Percentiles rank a stretch among this genome's conserved stretches.
Conservation (phyloP, 53 echinoderm and acorn worm species). For the Hippasteria phrygiana region DNA sequence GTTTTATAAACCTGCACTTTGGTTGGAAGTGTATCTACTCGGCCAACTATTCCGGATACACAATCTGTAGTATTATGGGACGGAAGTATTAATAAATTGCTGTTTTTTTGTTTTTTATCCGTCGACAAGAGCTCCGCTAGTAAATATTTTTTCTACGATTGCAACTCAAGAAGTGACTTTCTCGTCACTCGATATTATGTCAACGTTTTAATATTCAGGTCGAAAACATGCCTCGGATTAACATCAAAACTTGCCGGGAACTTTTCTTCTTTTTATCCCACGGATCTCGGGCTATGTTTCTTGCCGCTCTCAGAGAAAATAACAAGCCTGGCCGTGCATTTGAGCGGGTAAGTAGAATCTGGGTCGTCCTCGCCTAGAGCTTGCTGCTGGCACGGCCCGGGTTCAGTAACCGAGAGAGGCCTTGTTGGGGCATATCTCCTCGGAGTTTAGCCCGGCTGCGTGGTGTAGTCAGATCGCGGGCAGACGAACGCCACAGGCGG, state of each 20-base stretch:
- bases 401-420: constrained; percentile 78
- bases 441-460: constrained; percentile 44
- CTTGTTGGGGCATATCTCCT: constrained; percentile 62
- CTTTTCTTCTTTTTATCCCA: constrained; percentile 64
- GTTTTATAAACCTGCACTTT: too few species aligned
- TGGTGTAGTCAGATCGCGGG: constrained; percentile 40
- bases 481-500: constrained; percentile 46
- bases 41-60: too few species aligned
- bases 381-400: constrained; percentile 60
- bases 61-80: too few species aligned
- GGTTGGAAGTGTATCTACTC: neutral
- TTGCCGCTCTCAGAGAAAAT: constrained; percentile 60
- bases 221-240: constrained; percentile 69
- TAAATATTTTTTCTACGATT: constrained; percentile 50
- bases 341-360: constrained; percentile 67
- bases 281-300: constrained; percentile 69
- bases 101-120: neutral
- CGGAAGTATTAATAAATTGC: too few species aligned
- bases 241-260: constrained; percentile 65
- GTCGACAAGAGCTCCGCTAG: constrained; percentile 7
- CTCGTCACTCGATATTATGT: constrained; percentile 65
- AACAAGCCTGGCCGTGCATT: constrained; percentile 57
- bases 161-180: constrained; percentile 64
- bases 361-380: constrained; percentile 67
- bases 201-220: constrained; percentile 67